phyloP scores from a whole-genome alignment of 2,888 invertebrate species.

The Steinernema scapterisci region DNA sequence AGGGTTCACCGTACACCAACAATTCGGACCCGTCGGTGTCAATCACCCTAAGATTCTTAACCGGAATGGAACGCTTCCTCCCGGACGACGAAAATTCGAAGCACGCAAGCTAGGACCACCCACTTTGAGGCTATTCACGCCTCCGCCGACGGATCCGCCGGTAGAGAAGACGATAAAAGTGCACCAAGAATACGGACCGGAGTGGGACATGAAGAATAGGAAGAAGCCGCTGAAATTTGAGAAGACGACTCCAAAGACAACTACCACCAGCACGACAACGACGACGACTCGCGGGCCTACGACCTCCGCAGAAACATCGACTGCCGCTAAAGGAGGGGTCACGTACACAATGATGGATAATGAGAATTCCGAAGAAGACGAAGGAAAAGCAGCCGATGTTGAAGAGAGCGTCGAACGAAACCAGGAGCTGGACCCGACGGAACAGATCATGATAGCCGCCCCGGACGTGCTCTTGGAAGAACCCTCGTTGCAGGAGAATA shows the following conservation, averaged over 20 bases:
- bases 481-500: background rate
- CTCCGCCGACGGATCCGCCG: constrained; percentile 50
- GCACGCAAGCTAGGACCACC: constrained; percentile 37
- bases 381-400: background rate
- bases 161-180: background rate
- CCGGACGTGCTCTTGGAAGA: constrained; percentile 23
- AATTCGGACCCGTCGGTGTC: constrained; percentile 64
- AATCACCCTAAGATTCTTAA: constrained; percentile 57
- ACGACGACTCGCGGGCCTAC: background rate
- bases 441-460: background rate
- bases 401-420: background rate
- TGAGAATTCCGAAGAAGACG: background rate
- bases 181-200: constrained; percentile 34
- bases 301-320: background rate
- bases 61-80: constrained; percentile 45
- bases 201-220: constrained; percentile 7
- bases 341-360: background rate
- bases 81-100: constrained; percentile 41
- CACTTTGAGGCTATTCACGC: constrained; percentile 47
- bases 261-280: background rate
- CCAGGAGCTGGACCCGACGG: constrained; percentile 26
- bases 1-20: constrained; percentile 46
- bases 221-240: background rate
- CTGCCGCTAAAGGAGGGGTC: too few species aligned
- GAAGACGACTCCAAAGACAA: background rate